Base-by-base conservation (phyloP, 1,140 invertebrate species). In the Pemphigus obesinymphae region DNA sequence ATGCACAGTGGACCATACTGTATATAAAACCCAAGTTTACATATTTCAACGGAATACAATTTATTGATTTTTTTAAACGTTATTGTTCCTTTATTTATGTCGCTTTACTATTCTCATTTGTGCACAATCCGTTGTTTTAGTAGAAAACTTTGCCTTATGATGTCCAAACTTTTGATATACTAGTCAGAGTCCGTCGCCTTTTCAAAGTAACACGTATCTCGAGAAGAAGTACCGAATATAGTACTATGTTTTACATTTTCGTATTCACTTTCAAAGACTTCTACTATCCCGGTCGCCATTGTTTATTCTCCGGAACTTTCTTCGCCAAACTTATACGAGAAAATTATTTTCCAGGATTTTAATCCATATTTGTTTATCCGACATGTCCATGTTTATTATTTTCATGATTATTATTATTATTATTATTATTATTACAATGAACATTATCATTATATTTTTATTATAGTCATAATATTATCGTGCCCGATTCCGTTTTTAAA, bases 321-420 rank as follows among this genome's bases (percentile, higher is more conserved):
- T 15, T 26, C 3, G 48, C 29, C 37, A 31, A 50, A 50, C 31
- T 15, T 2, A 55, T 23, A 26, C 15, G n/a, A 53, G 48, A 58
- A 58, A 55, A 78, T 78, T 40, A 78, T 58, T 31, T 34, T 40
- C 31, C 53, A 78, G 75, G 75, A 78, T 75, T 45, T 75, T 75
- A 17, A 29, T n/a, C 43, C 72, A 75, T 78, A n/a, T 78, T 58
- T 58, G 75, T 13, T 40, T 58, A 78, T 78, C 75, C 50, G 48
- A 11, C 11, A 11, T 26, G 68, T 45, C 40, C 37, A 34, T 45
- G 37, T 45, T 70, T 45, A 43, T 55, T 55, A 55, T 55, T 26
- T 8, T 55, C n/a, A 45, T 26, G 10, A 45, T 43, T 23, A 45
- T 45, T 26, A 43, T 66, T n/a, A 37, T 66, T 66, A 66, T 66